Evolutionary conservation across 2,888 invertebrate species (phyloP), one percentile per base, ranked within the genome.

Genomic region (Hemicrepidius hirtus): DNA sequence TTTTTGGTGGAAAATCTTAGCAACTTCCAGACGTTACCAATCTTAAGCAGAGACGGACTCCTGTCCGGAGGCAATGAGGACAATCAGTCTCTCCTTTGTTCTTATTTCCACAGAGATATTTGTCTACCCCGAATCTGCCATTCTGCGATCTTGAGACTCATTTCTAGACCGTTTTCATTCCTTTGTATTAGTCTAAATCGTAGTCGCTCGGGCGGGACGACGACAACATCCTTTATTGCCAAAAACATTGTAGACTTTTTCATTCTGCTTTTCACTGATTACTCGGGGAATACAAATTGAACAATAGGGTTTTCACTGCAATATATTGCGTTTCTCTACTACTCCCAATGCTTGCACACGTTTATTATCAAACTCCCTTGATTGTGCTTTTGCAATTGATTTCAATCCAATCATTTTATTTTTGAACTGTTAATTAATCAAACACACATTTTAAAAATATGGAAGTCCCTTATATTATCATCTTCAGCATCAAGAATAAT

Each of bases 21-120:
- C 55, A 57, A 77, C 78, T 78, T 18, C 10, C 46, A 73, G 68
- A 79, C 77, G 76, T 79, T 80, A 79, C 80, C 82, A 83, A 83
- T 83, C 82, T 82, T 79, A 76, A 79, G 80, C 79, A 78, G 81
- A 82, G 82, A 84, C 83, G 83, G 84, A 84, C 84, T 84, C 80
- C 82, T 84, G 84, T 84, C 85, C 82, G 77, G 80, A 82, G 84
- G 85, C 85, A 83, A 85, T 85, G 85, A 85, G 82, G 84, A 85
- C 85, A 85, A 85, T 85, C 85, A 85, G 83, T 85, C 85, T 82
- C 81, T 84, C 82, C 81, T 82, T 80, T 80, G 81, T 82, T 82
- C 84, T 85, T 84, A 85, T 84, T 85, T 85, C 83, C 81, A 79
- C 78, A 78, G 81, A 82, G 84, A 83, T 83, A 83, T 84, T 84